A percentile compares a stretch with the other conserved stretches of the same genome.
These are phyloP conservation scores for Lepilemur ruficaudatus DNA, from an alignment of 2,797 vertebrate genomes.

Conservation along the genomic window DNA sequence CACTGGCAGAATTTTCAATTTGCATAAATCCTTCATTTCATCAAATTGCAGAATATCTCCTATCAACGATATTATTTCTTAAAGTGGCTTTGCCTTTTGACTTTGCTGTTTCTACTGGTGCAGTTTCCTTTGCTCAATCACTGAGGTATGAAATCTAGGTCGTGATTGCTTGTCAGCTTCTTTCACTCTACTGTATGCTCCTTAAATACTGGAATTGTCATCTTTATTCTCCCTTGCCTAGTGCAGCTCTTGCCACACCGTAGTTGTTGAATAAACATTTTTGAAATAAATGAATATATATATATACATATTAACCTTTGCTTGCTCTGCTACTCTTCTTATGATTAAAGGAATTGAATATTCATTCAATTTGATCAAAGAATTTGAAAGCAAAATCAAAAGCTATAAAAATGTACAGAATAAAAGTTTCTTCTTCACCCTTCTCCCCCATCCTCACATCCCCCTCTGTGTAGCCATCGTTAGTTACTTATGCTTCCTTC, in stretches of 20 bases:
- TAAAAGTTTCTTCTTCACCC: neutral
- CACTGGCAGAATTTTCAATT: neutral
- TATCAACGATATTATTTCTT: conserved; percentile 29
- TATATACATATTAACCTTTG: conserved; percentile 33
- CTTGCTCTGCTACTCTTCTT: conserved; percentile 30
- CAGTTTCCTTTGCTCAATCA: neutral
- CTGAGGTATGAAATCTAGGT: conserved; percentile 33
- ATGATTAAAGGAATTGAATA: conserved; percentile 30
- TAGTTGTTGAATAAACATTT: conserved; percentile 52
- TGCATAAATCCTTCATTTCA: conserved; percentile 36
- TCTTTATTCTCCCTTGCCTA: neutral
- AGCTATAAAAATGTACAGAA: neutral
- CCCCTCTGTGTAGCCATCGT: fast-evolving
- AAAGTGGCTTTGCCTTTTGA: conserved; percentile 30
- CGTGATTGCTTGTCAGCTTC: conserved; percentile 38
- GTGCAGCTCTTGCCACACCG: neutral
- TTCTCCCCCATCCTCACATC: neutral
- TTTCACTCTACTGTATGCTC: neutral
- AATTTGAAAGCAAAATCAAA: conserved; percentile 43
- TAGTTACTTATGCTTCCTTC: neutral
- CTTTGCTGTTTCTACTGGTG: neutral
- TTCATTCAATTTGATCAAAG: conserved; percentile 17
- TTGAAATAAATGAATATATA: conserved; percentile 48
- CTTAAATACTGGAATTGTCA: neutral
- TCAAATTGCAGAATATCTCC: neutral